These are phyloP conservation scores for Xylocopa sonorina DNA, from an alignment of 1,140 invertebrate genomes.

Conservation along the genomic window DNA sequence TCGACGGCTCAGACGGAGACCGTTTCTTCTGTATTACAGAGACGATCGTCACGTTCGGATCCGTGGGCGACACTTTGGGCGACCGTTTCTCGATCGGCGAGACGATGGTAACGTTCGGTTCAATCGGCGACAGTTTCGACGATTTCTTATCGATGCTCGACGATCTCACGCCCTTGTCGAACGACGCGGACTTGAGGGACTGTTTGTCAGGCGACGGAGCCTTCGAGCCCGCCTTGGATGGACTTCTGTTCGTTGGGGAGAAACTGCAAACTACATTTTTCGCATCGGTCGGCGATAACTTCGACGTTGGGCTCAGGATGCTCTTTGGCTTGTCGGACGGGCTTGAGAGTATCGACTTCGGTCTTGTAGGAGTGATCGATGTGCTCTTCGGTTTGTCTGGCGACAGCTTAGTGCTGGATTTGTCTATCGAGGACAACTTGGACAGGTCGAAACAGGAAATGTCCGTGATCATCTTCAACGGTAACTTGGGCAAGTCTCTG, in stretches of 20 bases:
- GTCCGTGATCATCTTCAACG: conserved; percentile 81
- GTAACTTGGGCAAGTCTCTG: conserved; percentile 77
- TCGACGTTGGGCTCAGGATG: conserved; percentile 72
- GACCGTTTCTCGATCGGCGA: conserved; percentile 70
- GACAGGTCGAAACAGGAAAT: conserved; percentile 80
- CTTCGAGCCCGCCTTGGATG: conserved; percentile 65
- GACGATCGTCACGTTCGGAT: conserved; percentile 75
- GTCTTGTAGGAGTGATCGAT: conserved; percentile 72
- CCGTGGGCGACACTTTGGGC: conserved; percentile 70
- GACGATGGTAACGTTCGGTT: conserved; percentile 74
- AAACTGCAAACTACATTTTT: conserved; percentile 63
- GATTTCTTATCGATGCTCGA: conserved; percentile 74
- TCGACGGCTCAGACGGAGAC: conserved; percentile 63
- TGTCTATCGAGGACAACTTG: conserved; percentile 72
- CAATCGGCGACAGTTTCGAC: conserved; percentile 71
- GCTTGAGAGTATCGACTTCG: conserved; percentile 72
- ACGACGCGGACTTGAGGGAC: conserved; percentile 70
- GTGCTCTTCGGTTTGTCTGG: conserved; percentile 74
- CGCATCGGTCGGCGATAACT: conserved; percentile 73
- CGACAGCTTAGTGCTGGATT: conserved; percentile 58
- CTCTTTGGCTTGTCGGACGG: conserved; percentile 72
- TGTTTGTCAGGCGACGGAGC: conserved; percentile 54
- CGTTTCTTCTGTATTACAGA: conserved; percentile 75
- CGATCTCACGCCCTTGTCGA: conserved; percentile 72
- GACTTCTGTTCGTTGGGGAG: conserved; percentile 70